Evolutionary conservation across 2,888 invertebrate genomes (phyloP).

Genomic region (Melinaea menophilus): DNA sequence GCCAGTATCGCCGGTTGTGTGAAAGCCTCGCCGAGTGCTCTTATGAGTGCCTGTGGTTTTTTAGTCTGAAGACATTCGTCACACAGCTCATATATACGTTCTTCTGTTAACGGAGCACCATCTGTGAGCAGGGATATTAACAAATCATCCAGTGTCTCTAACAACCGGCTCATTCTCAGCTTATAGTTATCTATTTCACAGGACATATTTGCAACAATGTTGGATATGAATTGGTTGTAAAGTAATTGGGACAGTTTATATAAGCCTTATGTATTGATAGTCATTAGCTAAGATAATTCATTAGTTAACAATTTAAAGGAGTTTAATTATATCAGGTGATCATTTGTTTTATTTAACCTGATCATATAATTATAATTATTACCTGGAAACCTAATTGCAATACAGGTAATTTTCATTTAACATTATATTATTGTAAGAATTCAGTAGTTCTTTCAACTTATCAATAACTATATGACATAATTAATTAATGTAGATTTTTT

Average conservation of each 20-base stretch:
- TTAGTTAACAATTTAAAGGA: too few species aligned
- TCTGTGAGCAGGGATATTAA: slow-evolving; percentile 46
- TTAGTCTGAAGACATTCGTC: slow-evolving; percentile 84
- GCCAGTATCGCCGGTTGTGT: slow-evolving; percentile 80
- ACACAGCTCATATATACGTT: slow-evolving; percentile 84
- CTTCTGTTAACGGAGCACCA: slow-evolving; percentile 83
- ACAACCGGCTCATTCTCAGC: slow-evolving; percentile 31
- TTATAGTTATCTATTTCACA: slow-evolving; percentile 12
- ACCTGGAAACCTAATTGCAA: too few species aligned
- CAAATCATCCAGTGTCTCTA: slow-evolving; percentile 46
- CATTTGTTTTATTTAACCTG: too few species aligned
- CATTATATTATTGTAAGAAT: background rate
- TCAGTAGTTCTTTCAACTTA: background rate
- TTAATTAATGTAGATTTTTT: slow-evolving; percentile 5
- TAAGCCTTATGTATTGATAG: background rate
- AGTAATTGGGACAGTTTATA: background rate
- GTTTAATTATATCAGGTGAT: too few species aligned
- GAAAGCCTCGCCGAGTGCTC: slow-evolving; percentile 88
- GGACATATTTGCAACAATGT: slow-evolving; percentile 10
- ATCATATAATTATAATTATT: too few species aligned
- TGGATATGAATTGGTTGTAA: background rate
- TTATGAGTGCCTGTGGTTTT: slow-evolving; percentile 84
- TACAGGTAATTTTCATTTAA: too few species aligned
- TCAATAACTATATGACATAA: slow-evolving; percentile 2
- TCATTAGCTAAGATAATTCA: too few species aligned